Percentiles rank a stretch among this genome's conserved stretches.
phyloP scores from a whole-genome alignment of 2,888 invertebrate genomes.

The Aphodius sticticus region DNA sequence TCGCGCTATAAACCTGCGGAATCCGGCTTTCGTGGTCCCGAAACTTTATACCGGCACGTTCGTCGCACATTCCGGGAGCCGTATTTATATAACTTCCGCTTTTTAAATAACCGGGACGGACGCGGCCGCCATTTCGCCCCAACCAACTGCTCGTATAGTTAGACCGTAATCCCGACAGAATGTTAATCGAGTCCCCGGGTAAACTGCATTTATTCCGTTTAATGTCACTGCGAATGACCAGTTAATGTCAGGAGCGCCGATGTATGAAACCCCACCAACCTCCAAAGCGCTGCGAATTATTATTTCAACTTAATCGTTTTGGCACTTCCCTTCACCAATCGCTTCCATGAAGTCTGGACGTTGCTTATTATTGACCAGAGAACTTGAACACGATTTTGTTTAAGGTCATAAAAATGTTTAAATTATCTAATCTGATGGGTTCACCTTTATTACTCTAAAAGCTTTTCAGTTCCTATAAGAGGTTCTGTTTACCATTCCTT shows the following conservation, averaged over 20 bases:
- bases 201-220: not conserved
- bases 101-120: constrained; percentile 4
- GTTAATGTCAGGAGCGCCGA: not conserved
- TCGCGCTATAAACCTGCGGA: constrained; percentile 4
- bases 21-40: constrained; percentile 4
- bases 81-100: constrained; percentile 4
- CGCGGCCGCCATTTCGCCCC: not conserved
- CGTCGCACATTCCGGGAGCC: not conserved
- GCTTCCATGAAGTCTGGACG: not conserved
- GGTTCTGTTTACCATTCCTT: too few species aligned
- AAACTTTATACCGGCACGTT: not conserved
- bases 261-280: not conserved
- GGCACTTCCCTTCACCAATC: not conserved
- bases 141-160: not conserved
- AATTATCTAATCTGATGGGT: too few species aligned
- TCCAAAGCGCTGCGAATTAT: not conserved
- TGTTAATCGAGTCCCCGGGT: not conserved
- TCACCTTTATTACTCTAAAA: too few species aligned
- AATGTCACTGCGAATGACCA: not conserved
- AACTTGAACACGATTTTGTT: too few species aligned
- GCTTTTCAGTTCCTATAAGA: too few species aligned
- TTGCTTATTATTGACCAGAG: too few species aligned
- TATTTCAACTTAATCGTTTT: not conserved
- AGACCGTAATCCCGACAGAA: not conserved
- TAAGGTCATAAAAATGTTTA: too few species aligned